Percentiles rank a stretch among this genome's conserved stretches.
Evolutionary conservation across 2,888 invertebrate genomes (phyloP).

Genomic region (Coleophora flavipennella): DNA sequence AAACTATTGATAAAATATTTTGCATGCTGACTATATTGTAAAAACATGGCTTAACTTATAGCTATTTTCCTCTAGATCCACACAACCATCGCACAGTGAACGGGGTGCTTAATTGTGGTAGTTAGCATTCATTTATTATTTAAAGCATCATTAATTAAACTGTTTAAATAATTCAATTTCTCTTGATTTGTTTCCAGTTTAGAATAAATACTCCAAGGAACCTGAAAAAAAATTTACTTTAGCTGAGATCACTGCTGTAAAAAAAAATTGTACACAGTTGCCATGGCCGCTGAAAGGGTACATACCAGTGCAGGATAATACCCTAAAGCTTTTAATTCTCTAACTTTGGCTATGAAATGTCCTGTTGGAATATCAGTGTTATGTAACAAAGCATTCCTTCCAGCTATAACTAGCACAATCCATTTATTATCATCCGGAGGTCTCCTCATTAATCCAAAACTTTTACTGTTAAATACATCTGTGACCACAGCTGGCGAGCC

Average conservation of each 20-base stretch:
- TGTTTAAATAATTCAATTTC: constrained; percentile 40
- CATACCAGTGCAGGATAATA: constrained; percentile 72
- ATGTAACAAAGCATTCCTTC: constrained; percentile 74
- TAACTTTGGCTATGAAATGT: constrained; percentile 71
- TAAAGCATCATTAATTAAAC: constrained; percentile 32
- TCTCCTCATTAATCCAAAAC: constrained; percentile 54
- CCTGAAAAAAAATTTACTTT: constrained; percentile 62
- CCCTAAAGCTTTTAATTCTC: constrained; percentile 75
- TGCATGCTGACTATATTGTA: no score
- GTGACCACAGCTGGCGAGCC: constrained; percentile 62
- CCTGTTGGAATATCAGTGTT: constrained; percentile 69
- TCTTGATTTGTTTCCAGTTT: constrained; percentile 30
- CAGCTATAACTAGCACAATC: constrained; percentile 73
- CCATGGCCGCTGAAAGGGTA: no score
- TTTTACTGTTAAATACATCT: constrained; percentile 53
- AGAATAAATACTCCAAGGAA: constrained; percentile 64
- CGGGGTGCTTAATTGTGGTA: no score
- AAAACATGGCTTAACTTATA: no score
- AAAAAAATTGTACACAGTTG: constrained; percentile 1
- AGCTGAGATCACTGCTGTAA: no score
- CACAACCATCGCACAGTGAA: no score
- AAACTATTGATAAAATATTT: no score
- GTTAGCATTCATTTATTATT: constrained; percentile 16
- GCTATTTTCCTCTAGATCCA: no score
- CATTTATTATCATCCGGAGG: constrained; percentile 53